A percentile compares a stretch with the other conserved stretches of the same genome.
Conservation (phyloP, 2,888 invertebrate species). For the Drosophila pseudotakahashii region DNA sequence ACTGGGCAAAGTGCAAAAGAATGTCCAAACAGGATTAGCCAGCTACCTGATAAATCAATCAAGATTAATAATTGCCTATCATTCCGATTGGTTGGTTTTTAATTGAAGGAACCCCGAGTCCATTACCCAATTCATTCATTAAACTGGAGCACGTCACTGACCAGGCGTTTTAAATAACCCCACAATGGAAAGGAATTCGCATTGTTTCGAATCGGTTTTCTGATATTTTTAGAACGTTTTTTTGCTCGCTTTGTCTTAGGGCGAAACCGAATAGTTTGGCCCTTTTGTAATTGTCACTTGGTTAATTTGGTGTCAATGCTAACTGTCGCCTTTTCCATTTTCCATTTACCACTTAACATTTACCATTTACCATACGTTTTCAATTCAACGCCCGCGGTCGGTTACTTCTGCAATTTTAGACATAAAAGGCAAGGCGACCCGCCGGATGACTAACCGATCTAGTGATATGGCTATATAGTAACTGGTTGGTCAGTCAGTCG, state of each 20-base stretch:
- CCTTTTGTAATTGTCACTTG: slow-evolving; percentile 49
- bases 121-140: slow-evolving; percentile 47
- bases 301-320: slow-evolving; percentile 83
- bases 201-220: slow-evolving; percentile 11
- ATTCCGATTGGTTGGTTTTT: slow-evolving; percentile 41
- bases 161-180: slow-evolving; percentile 65
- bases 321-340: slow-evolving; percentile 38
- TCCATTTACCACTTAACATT: slow-evolving; percentile 38
- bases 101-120: slow-evolving; percentile 10
- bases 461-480: slow-evolving; percentile 18
- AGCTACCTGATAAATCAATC: slow-evolving; percentile 73
- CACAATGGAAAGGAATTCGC: slow-evolving; percentile 69
- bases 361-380: slow-evolving; percentile 47
- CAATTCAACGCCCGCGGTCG: slow-evolving; percentile 64
- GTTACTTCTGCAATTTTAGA: slow-evolving; percentile 81
- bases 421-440: slow-evolving; percentile 74
- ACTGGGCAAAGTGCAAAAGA: slow-evolving; percentile 69
- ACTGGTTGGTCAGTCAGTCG: slow-evolving; percentile 32
- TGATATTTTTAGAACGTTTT: slow-evolving; percentile 67
- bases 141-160: slow-evolving; percentile 64
- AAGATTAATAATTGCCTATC: slow-evolving; percentile 75
- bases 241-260: slow-evolving; percentile 37
- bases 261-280: slow-evolving; percentile 57
- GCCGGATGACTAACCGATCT: slow-evolving; percentile 41
- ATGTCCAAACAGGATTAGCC: slow-evolving; percentile 74